phyloP scores from a whole-genome alignment of 2,888 invertebrate genomes.

The Phania funesta region DNA sequence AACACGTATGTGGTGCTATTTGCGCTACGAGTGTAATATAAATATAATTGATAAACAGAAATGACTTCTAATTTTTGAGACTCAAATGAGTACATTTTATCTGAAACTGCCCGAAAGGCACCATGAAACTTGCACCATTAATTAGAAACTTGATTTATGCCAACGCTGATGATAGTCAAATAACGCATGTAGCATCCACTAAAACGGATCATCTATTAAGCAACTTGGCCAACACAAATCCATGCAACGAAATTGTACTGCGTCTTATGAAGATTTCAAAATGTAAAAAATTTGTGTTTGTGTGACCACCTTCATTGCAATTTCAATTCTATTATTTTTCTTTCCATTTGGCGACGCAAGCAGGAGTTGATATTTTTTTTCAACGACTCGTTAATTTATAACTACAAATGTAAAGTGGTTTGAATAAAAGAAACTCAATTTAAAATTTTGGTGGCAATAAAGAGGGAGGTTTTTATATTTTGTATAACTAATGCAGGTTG shows the following conservation, averaged over 20 bases:
- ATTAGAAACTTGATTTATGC: constrained; percentile 77
- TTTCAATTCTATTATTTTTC: not conserved
- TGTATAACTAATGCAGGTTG: no score
- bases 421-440: constrained; percentile 12
- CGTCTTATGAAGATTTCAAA: constrained; percentile 2
- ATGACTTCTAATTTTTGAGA: constrained; percentile 53
- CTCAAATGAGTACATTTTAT: constrained; percentile 4
- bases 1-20: not conserved
- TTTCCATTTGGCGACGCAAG: not conserved
- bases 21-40: constrained; percentile 6
- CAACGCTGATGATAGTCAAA: constrained; percentile 68
- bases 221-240: constrained; percentile 13
- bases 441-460: constrained; percentile 1
- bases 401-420: not conserved
- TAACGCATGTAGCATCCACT: constrained; percentile 49
- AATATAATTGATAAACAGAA: constrained; percentile 53
- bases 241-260: not conserved
- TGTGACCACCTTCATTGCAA: constrained; percentile 21
- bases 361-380: constrained; percentile 14
- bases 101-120: constrained; percentile 5
- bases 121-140: constrained; percentile 72
- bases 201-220: constrained; percentile 53
- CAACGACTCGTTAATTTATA: not conserved
- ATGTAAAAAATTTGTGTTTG: constrained; percentile 10
- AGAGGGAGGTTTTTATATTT: no score